A percentile compares a stretch with the other conserved stretches of the same genome.
phyloP scores from a whole-genome alignment of 2,113 vertebrate genomes.

The Orthonyx spaldingii region DNA sequence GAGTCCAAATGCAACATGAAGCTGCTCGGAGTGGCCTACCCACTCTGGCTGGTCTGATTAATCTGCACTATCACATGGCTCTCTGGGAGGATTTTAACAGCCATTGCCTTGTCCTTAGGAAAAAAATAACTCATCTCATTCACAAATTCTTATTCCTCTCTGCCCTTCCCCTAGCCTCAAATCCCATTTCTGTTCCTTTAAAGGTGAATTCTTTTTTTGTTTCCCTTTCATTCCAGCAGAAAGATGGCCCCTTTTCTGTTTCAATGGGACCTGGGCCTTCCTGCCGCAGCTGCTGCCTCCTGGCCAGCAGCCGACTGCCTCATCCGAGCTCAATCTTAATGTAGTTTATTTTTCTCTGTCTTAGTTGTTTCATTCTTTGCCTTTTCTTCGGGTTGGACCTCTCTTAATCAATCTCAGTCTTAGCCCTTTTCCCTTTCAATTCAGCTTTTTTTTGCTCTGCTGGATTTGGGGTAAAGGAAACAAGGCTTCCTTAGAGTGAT shows the following conservation, averaged over 20 bases:
- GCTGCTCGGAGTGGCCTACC: neutral
- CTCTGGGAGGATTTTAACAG: neutral
- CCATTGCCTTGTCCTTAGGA: neutral
- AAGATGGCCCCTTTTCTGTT: conserved; percentile 42
- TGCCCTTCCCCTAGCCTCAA: neutral
- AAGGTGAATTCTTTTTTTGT: conserved; percentile 50
- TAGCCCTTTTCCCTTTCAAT: conserved; percentile 33
- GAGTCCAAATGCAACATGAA: neutral
- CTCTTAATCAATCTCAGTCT: conserved; percentile 58
- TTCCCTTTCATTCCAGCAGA: conserved; percentile 40
- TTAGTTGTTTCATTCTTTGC: conserved; percentile 26
- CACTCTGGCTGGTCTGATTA: neutral
- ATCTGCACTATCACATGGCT: neutral
- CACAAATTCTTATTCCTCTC: neutral
- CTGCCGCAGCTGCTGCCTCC: conserved; percentile 37
- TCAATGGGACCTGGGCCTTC: conserved; percentile 25
- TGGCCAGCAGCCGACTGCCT: conserved; percentile 24
- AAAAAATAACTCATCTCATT: neutral
- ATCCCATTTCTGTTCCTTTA: conserved; percentile 11
- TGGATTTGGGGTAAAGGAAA: conserved; percentile 12
- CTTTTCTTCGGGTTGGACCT: conserved; percentile 19
- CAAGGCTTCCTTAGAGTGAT: conserved; percentile 49
- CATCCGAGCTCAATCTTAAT: conserved; percentile 10
- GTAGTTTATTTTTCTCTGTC: conserved; percentile 58
- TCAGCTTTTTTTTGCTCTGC: conserved; percentile 24